A percentile compares a stretch with the other conserved stretches of the same genome.
These are phyloP conservation scores for Oligia fasciuncula DNA, from an alignment of 2,888 invertebrate genomes.

Conservation along the genomic window DNA sequence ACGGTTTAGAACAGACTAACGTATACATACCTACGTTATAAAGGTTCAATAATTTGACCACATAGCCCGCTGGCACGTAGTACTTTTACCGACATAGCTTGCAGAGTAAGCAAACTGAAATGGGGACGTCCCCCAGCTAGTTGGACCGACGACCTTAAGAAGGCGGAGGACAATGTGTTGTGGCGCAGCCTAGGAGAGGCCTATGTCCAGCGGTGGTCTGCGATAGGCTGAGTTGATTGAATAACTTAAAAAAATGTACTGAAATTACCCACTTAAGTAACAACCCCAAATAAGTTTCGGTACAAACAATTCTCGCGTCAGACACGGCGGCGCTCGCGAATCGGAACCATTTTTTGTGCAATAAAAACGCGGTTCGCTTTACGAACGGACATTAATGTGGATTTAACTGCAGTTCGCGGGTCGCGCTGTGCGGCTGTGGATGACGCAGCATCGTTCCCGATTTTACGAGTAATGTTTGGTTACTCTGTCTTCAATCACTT, in stretches of 20 bases:
- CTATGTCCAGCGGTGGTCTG: neutral
- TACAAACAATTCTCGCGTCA: constrained; percentile 12
- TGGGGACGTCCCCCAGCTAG: no score
- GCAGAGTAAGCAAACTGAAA: no score
- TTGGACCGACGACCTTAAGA: no score
- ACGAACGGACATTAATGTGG: constrained; percentile 33
- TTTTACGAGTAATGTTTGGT: constrained; percentile 1
- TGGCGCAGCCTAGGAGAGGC: neutral
- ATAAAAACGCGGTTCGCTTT: constrained; percentile 29
- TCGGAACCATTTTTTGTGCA: constrained; percentile 14
- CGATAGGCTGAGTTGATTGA: neutral
- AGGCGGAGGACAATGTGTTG: no score
- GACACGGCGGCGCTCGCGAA: neutral
- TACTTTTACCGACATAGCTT: no score
- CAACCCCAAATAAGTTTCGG: neutral
- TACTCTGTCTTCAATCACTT: neutral
- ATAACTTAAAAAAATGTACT: neutral
- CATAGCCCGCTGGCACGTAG: no score
- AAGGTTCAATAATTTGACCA: neutral
- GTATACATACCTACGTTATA: no score
- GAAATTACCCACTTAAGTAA: neutral
- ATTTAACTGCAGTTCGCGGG: constrained; percentile 23
- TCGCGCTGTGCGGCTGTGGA: neutral
- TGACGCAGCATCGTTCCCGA: neutral
- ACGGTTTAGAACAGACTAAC: neutral